phyloP scores from a whole-genome alignment of 2,888 invertebrate genomes.

The Bhutanitis thaidina region DNA sequence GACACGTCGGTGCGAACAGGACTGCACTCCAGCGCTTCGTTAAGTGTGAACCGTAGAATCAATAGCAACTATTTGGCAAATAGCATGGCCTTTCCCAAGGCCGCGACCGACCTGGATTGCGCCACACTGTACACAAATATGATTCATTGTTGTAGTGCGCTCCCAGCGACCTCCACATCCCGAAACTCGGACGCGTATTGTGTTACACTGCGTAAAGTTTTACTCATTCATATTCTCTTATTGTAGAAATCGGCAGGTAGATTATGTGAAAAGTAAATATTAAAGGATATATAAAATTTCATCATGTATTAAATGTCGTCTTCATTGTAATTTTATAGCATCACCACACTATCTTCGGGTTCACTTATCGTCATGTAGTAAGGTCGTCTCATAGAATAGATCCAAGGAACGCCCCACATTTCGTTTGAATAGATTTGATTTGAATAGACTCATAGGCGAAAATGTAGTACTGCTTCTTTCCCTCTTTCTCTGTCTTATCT shows the following conservation, averaged over 20 bases:
- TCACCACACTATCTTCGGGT: too few relatives aligned
- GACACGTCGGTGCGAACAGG: not conserved
- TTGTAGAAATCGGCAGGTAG: not conserved
- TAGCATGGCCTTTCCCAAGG: slow-evolving; percentile 65
- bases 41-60: slow-evolving; percentile 11
- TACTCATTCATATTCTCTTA: not conserved
- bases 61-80: slow-evolving; percentile 19
- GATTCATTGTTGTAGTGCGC: slow-evolving; percentile 55
- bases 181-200: slow-evolving; percentile 27
- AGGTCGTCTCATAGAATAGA: too few relatives aligned
- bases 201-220: slow-evolving; percentile 28
- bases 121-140: slow-evolving; percentile 30
- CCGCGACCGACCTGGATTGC: slow-evolving; percentile 62
- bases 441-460: too few relatives aligned
- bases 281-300: too few relatives aligned
- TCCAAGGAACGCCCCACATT: too few relatives aligned
- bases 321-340: too few relatives aligned
- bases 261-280: too few relatives aligned
- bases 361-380: too few relatives aligned
- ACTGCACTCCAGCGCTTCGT: not conserved
- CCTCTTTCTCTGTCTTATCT: too few relatives aligned
- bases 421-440: too few relatives aligned
- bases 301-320: too few relatives aligned
- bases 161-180: slow-evolving; percentile 21
- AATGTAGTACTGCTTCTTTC: too few relatives aligned